A percentile compares a stretch with the other conserved stretches of the same genome.
Evolutionary conservation across 2,797 vertebrate species (phyloP).

Genomic region (Saxicola maurus): DNA sequence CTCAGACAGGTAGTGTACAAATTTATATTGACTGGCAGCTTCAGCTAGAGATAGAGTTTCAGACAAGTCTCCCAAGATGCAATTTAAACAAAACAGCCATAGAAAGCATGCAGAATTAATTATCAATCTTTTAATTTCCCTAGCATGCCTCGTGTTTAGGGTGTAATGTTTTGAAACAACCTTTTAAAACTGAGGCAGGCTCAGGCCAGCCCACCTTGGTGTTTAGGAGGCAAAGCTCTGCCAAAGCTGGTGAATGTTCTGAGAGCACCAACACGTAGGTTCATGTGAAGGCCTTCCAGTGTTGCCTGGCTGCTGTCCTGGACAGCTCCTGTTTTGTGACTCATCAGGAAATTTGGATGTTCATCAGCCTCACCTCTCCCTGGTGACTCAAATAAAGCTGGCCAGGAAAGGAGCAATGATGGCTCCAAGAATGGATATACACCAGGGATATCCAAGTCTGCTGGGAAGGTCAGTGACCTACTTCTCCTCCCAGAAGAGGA

Average conservation of each 20-base stretch:
- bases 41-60: not conserved
- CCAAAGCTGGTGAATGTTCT: not conserved
- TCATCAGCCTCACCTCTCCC: not conserved
- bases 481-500: not conserved
- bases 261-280: accelerated
- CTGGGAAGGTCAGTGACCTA: not conserved
- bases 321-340: not conserved
- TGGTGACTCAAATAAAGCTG: not conserved
- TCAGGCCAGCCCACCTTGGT: not conserved
- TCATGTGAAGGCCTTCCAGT: not conserved
- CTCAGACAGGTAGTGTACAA: not conserved
- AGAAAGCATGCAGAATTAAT: not conserved
- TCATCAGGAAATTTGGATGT: not conserved
- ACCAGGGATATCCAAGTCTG: not conserved
- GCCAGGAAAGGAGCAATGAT: not conserved
- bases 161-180: not conserved
- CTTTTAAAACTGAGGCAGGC: not conserved
- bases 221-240: not conserved
- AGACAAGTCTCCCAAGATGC: not conserved
- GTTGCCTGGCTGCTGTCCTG: not conserved
- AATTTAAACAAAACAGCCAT: not conserved
- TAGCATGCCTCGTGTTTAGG: not conserved
- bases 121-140: not conserved
- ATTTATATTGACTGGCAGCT: not conserved
- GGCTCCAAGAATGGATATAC: not conserved